Percentiles rank a stretch among this genome's conserved stretches.
Evolutionary conservation across 2,113 vertebrate species (phyloP).

Genomic region (Progne subis): DNA sequence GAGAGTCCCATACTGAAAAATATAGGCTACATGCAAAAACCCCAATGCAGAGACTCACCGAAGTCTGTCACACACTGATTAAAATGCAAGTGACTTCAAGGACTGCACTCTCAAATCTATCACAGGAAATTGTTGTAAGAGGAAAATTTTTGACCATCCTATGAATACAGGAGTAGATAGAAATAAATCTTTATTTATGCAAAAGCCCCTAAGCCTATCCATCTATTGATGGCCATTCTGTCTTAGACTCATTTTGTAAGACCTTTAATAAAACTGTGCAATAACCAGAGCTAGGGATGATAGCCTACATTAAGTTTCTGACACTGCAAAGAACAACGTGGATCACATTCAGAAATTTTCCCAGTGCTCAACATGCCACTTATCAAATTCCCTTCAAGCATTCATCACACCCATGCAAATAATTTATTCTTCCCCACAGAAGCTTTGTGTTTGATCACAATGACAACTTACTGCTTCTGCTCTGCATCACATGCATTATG

Average conservation of each 20-base stretch:
- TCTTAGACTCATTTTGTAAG: background rate
- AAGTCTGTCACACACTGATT: background rate
- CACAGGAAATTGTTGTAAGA: background rate
- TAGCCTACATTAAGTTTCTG: background rate
- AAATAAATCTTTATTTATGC: background rate
- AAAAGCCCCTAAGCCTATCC: background rate
- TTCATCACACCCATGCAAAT: slow-evolving; percentile 39
- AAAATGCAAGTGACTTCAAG: background rate
- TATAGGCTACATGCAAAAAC: background rate
- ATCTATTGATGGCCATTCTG: background rate
- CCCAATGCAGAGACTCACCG: background rate
- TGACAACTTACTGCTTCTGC: slow-evolving; percentile 38
- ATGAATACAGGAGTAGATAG: background rate
- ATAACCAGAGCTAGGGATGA: background rate
- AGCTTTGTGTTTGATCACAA: slow-evolving; percentile 56
- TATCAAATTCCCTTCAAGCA: slow-evolving; percentile 46
- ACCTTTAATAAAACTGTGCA: background rate
- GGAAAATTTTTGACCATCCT: background rate
- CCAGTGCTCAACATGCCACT: slow-evolving; percentile 3
- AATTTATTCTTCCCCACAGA: slow-evolving; percentile 51
- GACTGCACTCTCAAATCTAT: background rate
- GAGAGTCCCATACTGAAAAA: background rate
- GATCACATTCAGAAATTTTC: slow-evolving; percentile 5
- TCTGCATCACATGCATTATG: background rate
- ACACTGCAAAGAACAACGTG: background rate